Percentiles rank a stretch among this genome's conserved stretches.
Conservation (phyloP, 2,888 invertebrate species). For the Brachypalpus laphriformis region DNA sequence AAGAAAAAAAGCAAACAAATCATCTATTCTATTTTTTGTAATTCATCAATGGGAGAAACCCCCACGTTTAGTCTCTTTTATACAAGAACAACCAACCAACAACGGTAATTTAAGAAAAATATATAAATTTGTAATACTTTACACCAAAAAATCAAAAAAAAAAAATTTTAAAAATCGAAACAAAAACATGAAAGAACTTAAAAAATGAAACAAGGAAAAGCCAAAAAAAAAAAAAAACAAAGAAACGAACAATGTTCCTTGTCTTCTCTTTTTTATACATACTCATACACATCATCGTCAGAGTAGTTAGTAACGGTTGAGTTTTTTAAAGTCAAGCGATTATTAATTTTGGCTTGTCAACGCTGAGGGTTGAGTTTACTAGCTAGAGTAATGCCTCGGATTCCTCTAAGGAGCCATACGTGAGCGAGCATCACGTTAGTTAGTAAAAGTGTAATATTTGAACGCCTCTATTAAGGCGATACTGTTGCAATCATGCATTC, state of each 20-base stretch:
- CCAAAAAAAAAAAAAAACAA: slow-evolving; percentile 12
- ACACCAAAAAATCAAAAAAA: slow-evolving; percentile 59
- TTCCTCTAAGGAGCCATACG: not conserved
- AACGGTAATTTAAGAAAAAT: slow-evolving; percentile 70
- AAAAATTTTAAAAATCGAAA: slow-evolving; percentile 41
- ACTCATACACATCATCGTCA: slow-evolving; percentile 4
- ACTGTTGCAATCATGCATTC: not conserved
- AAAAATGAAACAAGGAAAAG: slow-evolving; percentile 54
- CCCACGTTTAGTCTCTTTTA: slow-evolving; percentile 58
- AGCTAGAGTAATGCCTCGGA: not conserved
- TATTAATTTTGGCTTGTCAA: not conserved
- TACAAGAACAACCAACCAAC: slow-evolving; percentile 63
- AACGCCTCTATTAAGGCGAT: too few relatives aligned
- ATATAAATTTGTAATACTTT: slow-evolving; percentile 73
- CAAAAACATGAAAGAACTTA: slow-evolving; percentile 41
- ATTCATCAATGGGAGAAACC: slow-evolving; percentile 41
- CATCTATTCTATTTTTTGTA: slow-evolving; percentile 42
- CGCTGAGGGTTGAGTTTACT: not conserved
- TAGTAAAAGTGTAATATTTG: too few relatives aligned
- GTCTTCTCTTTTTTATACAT: slow-evolving; percentile 20
- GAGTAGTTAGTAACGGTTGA: not conserved
- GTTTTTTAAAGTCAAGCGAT: not conserved
- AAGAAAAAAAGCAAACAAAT: slow-evolving; percentile 31
- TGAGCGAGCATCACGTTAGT: not conserved
- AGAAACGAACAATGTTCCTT: slow-evolving; percentile 56